phyloP scores from a whole-genome alignment of 1,140 invertebrate genomes.

The Lepidurus apus region DNA sequence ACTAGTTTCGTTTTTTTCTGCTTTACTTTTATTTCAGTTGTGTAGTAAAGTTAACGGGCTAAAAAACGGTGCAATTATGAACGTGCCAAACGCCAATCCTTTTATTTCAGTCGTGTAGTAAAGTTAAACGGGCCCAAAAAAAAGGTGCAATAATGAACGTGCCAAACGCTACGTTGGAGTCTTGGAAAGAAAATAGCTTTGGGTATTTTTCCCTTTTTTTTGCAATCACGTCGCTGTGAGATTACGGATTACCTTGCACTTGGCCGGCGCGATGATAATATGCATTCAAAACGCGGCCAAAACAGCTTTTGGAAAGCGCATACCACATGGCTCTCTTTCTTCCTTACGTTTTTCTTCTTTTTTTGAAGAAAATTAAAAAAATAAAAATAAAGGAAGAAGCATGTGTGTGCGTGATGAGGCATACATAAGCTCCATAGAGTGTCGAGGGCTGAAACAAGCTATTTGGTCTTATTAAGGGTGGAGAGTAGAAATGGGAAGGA shows the following conservation, averaged over 20 bases:
- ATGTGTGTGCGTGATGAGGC: slow-evolving; percentile 1
- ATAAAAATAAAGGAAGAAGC: not conserved
- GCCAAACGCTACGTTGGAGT: not conserved
- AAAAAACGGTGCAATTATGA: too few relatives aligned
- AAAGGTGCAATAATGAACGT: not conserved
- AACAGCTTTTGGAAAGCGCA: not conserved
- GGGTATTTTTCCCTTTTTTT: not conserved
- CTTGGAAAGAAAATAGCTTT: not conserved
- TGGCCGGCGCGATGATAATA: not conserved
- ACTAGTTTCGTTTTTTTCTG: too few relatives aligned
- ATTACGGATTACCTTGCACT: not conserved
- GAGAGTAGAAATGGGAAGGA: not conserved
- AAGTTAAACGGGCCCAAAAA: too few relatives aligned
- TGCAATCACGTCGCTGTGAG: not conserved
- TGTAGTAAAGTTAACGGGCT: too few relatives aligned
- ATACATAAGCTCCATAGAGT: not conserved
- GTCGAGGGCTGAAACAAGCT: slow-evolving; percentile 1
- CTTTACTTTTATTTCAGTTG: too few relatives aligned
- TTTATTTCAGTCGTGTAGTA: too few relatives aligned
- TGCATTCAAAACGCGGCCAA: not conserved
- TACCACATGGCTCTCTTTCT: not conserved
- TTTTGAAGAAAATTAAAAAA: not conserved
- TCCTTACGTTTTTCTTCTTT: not conserved
- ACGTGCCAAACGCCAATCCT: too few relatives aligned
- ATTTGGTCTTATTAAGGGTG: slow-evolving; percentile 7